These are phyloP conservation scores for Exaiptasia diaphana DNA, from an alignment of 64 coral and sea anemone species.

Conservation along the genomic window DNA sequence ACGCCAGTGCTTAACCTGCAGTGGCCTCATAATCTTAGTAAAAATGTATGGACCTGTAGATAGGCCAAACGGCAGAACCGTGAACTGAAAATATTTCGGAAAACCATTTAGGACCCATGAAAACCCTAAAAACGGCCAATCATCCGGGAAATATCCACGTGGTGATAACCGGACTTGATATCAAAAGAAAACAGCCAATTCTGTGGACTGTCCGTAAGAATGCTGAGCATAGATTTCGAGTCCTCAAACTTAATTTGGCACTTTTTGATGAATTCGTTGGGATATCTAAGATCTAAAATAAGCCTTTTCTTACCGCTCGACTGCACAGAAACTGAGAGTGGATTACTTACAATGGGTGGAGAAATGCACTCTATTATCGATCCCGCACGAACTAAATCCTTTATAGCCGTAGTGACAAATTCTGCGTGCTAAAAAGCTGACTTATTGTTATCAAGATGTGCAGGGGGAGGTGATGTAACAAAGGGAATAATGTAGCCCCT, in stretches of 20 bases:
- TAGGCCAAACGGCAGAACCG: slow-evolving; percentile 42
- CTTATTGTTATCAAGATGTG: slow-evolving; percentile 37
- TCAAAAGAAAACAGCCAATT: slow-evolving; percentile 54
- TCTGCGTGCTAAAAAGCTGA: slow-evolving; percentile 49
- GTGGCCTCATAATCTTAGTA: slow-evolving; percentile 34
- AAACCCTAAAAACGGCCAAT: slow-evolving; percentile 32
- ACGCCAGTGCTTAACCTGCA: slow-evolving; percentile 45
- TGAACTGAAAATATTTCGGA: slow-evolving; percentile 34
- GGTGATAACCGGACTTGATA: slow-evolving; percentile 56
- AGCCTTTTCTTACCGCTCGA: slow-evolving; percentile 57
- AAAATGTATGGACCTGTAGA: slow-evolving; percentile 33
- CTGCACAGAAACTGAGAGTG: slow-evolving; percentile 63
- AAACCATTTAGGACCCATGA: background rate
- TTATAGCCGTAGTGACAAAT: slow-evolving; percentile 54
- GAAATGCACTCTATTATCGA: slow-evolving; percentile 27
- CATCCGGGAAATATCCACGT: slow-evolving; percentile 41
- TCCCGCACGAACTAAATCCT: slow-evolving; percentile 24
- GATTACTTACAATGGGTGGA: slow-evolving; percentile 50
- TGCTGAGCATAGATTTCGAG: slow-evolving; percentile 39
- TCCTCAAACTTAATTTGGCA: slow-evolving; percentile 63
- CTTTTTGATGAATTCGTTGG: slow-evolving; percentile 55
- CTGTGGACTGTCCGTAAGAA: background rate
- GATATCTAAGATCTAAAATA: slow-evolving; percentile 56
- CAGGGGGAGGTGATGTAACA: slow-evolving; percentile 17
- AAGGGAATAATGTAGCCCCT: slow-evolving; percentile 67